Base-by-base conservation (phyloP, 2,113 vertebrate genomes). In the Spermophilus dauricus region DNA sequence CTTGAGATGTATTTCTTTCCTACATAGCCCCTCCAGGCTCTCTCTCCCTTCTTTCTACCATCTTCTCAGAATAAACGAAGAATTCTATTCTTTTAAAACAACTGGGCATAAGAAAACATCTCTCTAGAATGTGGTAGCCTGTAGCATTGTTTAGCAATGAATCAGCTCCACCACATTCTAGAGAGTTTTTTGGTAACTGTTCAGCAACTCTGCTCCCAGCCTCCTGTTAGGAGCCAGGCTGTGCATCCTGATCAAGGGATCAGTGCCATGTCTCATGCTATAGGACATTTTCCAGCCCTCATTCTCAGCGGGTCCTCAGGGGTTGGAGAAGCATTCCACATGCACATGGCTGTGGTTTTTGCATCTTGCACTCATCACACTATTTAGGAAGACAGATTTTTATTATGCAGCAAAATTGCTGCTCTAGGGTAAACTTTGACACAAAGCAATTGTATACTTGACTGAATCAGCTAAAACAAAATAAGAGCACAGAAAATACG, bases 361-460 rank as follows among this genome's bases (percentile, higher is more conserved):
- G 77, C 73, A 37, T 96, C 95, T 94, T 88, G 34, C n/a, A 65
- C 75, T 93, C 91, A 94, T 94, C 53, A 76, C 58, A 61, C 1
- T 1, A 28, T 67, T 94, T 85, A 69, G 77, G 65, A 94, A 92
- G 96, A 94, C 53, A 75, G 63, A 77, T 81, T 92, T 87, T 93
- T 90, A 88, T 97, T 97, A 90, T 69, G 39, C 48, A 93, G 45
- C 37, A 88, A n/a, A 94, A 65, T 58, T 91, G 70, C 32, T 88
- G 61, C 65, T 90, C 24, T 76, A 69, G 94, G 72, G 76, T 94
- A 88, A 96, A 91, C 91, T 92, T 95, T 78, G 77, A 97, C 91
- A 78, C 51, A 94, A 63, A 92, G 14, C 45, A 58, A 92, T 85
- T 95, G 87, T 84, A 17, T 81, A 92, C 65, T 90, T 96, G 87